Base-by-base conservation (phyloP, 1,140 invertebrate species). In the Drosophila melanica region DNA sequence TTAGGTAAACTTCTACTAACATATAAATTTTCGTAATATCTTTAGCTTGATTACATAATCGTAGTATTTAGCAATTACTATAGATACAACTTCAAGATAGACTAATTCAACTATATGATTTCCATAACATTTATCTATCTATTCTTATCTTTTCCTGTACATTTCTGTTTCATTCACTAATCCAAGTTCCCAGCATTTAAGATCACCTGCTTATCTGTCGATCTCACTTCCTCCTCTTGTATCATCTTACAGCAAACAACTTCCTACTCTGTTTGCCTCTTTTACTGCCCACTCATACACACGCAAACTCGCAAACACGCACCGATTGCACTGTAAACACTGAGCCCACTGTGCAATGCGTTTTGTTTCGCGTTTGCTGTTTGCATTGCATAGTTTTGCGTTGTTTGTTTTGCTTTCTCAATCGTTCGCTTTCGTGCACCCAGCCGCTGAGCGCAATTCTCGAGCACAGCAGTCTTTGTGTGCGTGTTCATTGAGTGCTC, bases 401-500 rank as follows among this genome's bases (percentile, higher is more conserved):
- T 87, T 89, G 84, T 87, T 89, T 87, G 72, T 68, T 82, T 75
- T 72, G 47, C 77, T 77, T 70, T 35, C 66, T 63, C 62, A 41
- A 71, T 57, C 79, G 75, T 72, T 70, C 53, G 41, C 66, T 81
- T 48, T 75, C 59, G 4, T 16, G 30, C 27, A 33, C 44, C 8
- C 11, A 45, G 37, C 35, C 68, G 55, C 18, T 73, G 41, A 48
- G 44, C 48, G 42, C 30, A 23, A 20, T 47, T 30, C 18, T 47
- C 35, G 27, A 7, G 44, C 51, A 48, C 47, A 60, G 68, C 47
- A 60, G 68, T 64, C 65, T 69, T 70, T 82, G 84, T 89, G 75
- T 87, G 84, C 79, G 84, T 87, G 84, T 79, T 79, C 82, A 87
- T 71, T 87, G 82, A 76, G 84, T 89, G 79, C 84, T 79, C 69